These are phyloP conservation scores for Macropis europaea DNA, from an alignment of 2,888 invertebrate species.

Conservation along the genomic window DNA sequence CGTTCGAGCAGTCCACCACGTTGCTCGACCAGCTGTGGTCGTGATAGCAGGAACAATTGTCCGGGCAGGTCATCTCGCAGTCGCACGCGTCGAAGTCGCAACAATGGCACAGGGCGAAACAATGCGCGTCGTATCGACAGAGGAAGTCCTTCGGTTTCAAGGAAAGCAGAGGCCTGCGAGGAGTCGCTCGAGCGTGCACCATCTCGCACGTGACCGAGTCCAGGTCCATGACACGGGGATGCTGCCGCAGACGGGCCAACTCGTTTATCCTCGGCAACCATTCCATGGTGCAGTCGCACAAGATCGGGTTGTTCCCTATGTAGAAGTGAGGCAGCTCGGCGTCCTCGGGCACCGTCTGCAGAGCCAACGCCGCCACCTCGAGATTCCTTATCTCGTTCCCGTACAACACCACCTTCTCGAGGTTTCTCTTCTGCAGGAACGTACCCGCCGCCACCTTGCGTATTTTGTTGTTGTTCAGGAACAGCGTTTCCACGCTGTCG, in stretches of 20 bases:
- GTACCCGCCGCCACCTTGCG: conserved; percentile 86
- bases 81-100: conserved; percentile 95
- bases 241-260: conserved; percentile 86
- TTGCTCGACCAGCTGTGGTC: conserved; percentile 93
- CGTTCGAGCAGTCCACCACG: conserved; percentile 90
- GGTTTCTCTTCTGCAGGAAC: conserved; percentile 85
- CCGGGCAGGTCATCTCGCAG: conserved; percentile 94
- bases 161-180: conserved; percentile 84
- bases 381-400: conserved; percentile 87
- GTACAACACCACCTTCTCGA: conserved; percentile 89
- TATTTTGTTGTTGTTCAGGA: conserved; percentile 88
- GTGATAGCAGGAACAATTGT: conserved; percentile 92
- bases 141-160: conserved; percentile 89
- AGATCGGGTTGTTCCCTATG: conserved; percentile 90
- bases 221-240: conserved; percentile 90
- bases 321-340: conserved; percentile 89
- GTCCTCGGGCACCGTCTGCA: conserved; percentile 85
- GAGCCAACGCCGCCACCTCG: conserved; percentile 86
- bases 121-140: conserved; percentile 90
- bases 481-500: conserved; percentile 86
- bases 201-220: conserved; percentile 89
- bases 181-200: conserved; percentile 85
- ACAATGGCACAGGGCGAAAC: conserved; percentile 93
- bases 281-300: conserved; percentile 93
- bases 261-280: conserved; percentile 91